Base-by-base conservation (phyloP, 2,888 invertebrate species). In the Lasiommata megera region DNA sequence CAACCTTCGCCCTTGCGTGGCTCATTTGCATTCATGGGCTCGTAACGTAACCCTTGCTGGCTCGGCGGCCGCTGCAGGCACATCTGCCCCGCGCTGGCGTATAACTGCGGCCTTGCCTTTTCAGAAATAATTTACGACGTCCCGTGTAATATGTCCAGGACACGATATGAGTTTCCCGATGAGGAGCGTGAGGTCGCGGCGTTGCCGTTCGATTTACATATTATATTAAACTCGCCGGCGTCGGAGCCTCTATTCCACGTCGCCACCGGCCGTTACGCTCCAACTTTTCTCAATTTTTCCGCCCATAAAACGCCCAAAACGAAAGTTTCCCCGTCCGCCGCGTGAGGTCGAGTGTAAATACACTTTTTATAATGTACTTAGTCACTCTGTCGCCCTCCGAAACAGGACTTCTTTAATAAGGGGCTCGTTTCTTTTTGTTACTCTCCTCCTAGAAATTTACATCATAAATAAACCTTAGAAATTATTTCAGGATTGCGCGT, bases 1-100 rank as follows among this genome's bases (percentile, higher is more conserved):
- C 84, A 82, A 76, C 78, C 81, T 77, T 77, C 76, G 73, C 74
- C 78, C 76, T 80, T 77, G 80, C 77, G 73, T 76, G 77, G 79
- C 87, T 89, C 88, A 89, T 90, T 89, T 90, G 88, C 89, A 90
- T 90, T 89, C 89, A 90, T 89, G 84, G 89, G 87, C 88, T 84
- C 84, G 84, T 87, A 89, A 84, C 84, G 84, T 87, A 89, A 90
- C 88, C 89, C 88, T 87, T 86, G 82, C 83, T 80, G 80, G 81
- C 73, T 77, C 77, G 76, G 79, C 75, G n/a, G 76, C 72, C 75
- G 80, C 79, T 76, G 82, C 80, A 79, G 79, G 76, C 82, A 77
- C 79, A 76, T 75, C 78, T 76, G 72, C 67, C 73, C 72, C 73
- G 67, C 68, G 69, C 70, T 23, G 71, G 75, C 82, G 82, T 87